Evolutionary conservation across 2,113 vertebrate genomes (phyloP), one percentile per base, ranked within the genome.

Genomic region (Pseudopodoces humilis): DNA sequence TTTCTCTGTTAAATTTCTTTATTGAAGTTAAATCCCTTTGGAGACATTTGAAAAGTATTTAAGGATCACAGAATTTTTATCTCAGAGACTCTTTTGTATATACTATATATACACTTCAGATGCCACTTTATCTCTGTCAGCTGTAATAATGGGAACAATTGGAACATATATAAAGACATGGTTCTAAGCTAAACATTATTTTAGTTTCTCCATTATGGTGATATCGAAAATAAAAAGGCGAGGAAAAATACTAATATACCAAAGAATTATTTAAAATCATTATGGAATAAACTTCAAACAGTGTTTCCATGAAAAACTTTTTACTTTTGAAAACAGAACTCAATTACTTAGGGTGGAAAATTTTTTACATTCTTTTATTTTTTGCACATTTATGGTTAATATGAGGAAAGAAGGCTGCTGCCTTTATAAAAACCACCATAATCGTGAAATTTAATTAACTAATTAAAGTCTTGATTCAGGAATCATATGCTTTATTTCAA

Each of bases 31-130:
- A 97, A 95, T 68, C 83, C 60, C 90, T 95, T 95, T 23, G 88
- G 60, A 94, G 86, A 95, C 19, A 44, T 94, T 92, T 92, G 75
- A 68, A 85, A 95, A 96, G 79, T 88, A 94, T 93, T 98, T 95
- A 83, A 90, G 49, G 83, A 97, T 96, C 91, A 95, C 69, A 92
- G 37, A 62, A 82, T 90, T 47, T 53, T 75, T 86, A 89, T 88
- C 93, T 86, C 7, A 7, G 68, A 94, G 80, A 23, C 68, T 83
- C 63, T 69, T 92, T 92, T 94, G 72, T 95, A 44, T 87, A 64
- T 56, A 81, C n/a, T 65, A 44, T 47, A 74, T 65, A 47, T 44
- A 72, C 14, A 50, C 22, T 63, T 95, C 85, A 65, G 84, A 83
- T 86, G 46, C 86, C 74, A 91, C 58, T 94, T 97, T 95, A 81